Conservation (phyloP, 2,888 invertebrate species). For the Drosophila demipolita region DNA sequence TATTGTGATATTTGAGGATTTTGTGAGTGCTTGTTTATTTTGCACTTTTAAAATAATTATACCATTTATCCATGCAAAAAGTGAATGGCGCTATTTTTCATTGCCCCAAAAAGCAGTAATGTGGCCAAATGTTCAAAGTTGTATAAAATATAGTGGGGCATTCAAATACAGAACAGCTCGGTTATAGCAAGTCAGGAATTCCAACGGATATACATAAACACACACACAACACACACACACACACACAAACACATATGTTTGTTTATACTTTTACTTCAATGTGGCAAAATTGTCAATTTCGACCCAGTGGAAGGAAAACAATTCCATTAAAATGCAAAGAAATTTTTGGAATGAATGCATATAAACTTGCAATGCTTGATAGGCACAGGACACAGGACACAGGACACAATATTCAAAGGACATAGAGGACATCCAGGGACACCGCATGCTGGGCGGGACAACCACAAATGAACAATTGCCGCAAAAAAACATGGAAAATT, state of each 20-base stretch:
- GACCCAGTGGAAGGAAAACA: constrained; percentile 5
- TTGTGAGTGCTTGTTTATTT: background rate
- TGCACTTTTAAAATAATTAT: constrained; percentile 5
- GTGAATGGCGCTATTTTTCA: background rate
- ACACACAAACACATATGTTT: background rate
- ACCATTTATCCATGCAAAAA: constrained; percentile 1
- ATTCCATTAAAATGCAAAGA: constrained; percentile 20
- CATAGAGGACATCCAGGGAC: background rate
- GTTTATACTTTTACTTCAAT: constrained; percentile 1
- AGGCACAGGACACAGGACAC: constrained; percentile 4
- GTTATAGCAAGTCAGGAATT: constrained; percentile 1
- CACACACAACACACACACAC: background rate
- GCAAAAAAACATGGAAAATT: constrained; percentile 56
- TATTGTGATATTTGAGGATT: background rate
- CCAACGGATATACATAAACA: constrained; percentile 1
- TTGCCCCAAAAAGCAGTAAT: background rate
- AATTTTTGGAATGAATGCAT: constrained; percentile 48
- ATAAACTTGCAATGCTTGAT: constrained; percentile 21
- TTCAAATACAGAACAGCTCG: constrained; percentile 5
- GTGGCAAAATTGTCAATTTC: background rate
- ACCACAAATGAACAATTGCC: constrained; percentile 69
- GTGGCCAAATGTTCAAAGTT: constrained; percentile 2
- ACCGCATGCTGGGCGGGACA: background rate
- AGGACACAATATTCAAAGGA: background rate
- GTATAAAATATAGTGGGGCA: constrained; percentile 6